A percentile compares a stretch with the other conserved stretches of the same genome.
phyloP scores from a whole-genome alignment of 2,797 vertebrate genomes.

The Enteromius paludinosus region DNA sequence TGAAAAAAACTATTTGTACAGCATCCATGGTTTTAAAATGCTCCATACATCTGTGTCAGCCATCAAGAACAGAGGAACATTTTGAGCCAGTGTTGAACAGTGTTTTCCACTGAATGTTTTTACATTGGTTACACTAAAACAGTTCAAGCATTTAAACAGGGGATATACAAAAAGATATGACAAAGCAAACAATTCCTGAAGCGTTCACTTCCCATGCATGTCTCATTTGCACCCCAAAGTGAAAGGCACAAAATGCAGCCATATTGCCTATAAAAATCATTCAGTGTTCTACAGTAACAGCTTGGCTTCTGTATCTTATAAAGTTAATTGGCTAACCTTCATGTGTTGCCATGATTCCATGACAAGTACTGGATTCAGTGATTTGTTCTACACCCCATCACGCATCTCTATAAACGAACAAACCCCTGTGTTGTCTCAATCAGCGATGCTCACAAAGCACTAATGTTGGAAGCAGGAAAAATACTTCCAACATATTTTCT shows the following conservation, averaged over 20 bases:
- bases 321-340: conserved; percentile 1
- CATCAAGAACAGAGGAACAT: conserved; percentile 14
- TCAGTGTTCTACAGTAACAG: neutral
- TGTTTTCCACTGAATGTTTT: conserved; percentile 10
- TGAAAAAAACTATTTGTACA: neutral
- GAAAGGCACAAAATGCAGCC: neutral
- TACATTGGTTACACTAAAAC: neutral
- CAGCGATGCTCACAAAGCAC: neutral
- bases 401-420: neutral
- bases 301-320: conserved; percentile 5
- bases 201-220: neutral
- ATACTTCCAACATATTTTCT: neutral
- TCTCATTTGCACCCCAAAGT: neutral
- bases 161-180: neutral
- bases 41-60: neutral
- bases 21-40: conserved; percentile 32
- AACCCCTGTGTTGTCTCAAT: conserved; percentile 25
- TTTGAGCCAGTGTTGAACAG: conserved; percentile 22
- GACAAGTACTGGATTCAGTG: conserved; percentile 4
- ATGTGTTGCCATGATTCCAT: neutral
- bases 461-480: neutral
- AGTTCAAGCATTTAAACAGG: conserved; percentile 7
- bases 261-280: neutral
- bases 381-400: conserved; percentile 1
- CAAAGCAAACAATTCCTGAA: neutral